Conservation (phyloP, 2,888 invertebrate genomes). For the Tiliacea citrago region DNA sequence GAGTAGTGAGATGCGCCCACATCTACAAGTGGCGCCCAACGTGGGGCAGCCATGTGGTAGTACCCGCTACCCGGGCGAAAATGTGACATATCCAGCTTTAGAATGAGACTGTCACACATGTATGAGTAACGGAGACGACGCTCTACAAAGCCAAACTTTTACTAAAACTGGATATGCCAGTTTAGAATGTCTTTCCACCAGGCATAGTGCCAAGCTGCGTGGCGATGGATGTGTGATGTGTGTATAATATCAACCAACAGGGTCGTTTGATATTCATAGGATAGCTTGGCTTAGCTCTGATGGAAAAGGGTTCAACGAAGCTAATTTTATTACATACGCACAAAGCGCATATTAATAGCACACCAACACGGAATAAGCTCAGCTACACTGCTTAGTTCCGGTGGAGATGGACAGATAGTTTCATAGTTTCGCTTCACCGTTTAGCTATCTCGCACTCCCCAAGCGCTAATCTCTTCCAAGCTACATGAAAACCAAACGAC, state of each 20-base stretch:
- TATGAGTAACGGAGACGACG: not conserved
- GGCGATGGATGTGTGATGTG: not conserved
- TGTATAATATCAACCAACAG: conserved; percentile 12
- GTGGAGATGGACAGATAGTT: not conserved
- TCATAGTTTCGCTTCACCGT: not conserved
- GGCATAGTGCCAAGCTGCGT: not conserved
- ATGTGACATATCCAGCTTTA: not conserved
- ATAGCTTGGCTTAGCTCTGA: not conserved
- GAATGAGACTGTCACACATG: not conserved
- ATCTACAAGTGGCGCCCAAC: conserved; percentile 41
- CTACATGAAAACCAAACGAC: not conserved
- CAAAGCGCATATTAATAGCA: not conserved
- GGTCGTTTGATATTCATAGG: not conserved
- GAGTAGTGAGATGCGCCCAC: conserved; percentile 30
- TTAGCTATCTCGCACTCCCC: not conserved
- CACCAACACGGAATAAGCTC: not conserved
- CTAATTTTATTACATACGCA: not conserved
- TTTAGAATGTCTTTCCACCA: conserved; percentile 10
- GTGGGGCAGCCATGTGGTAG: conserved; percentile 15
- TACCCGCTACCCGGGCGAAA: not conserved
- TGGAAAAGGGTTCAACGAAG: not conserved
- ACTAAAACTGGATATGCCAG: conserved; percentile 14
- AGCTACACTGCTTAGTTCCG: not conserved
- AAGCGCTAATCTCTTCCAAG: not conserved
- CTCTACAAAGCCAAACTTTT: not conserved